Evolutionary conservation across 2,888 invertebrate genomes (phyloP).

Genomic region (Pyrrhosoma nymphula): DNA sequence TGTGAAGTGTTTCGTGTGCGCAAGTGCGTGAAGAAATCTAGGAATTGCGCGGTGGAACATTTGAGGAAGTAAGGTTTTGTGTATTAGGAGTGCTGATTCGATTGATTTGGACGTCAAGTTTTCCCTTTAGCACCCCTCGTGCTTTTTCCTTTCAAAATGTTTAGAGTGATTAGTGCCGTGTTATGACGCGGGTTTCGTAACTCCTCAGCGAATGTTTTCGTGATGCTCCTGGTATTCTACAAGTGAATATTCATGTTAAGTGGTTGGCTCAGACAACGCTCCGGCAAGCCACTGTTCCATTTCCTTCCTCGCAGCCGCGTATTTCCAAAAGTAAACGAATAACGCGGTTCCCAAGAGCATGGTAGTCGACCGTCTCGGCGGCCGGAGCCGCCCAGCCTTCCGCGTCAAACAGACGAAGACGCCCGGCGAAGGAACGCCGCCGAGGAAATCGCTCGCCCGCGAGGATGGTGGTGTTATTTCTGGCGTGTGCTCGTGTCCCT

Average conservation of each 20-base stretch:
- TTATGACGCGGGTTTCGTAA: too few species aligned
- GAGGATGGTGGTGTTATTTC: neutral
- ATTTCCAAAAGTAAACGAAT: neutral
- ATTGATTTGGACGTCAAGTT: neutral
- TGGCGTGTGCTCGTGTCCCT: neutral
- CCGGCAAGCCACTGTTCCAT: neutral
- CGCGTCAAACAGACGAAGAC: slow-evolving; percentile 52
- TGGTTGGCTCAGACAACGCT: neutral
- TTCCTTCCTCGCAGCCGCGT: neutral
- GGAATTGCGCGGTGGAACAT: neutral
- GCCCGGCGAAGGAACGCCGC: neutral
- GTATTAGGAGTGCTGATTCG: too few species aligned
- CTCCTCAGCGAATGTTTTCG: too few species aligned
- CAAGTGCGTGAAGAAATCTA: neutral
- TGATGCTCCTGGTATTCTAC: too few species aligned
- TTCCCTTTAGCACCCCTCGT: neutral
- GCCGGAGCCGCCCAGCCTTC: neutral
- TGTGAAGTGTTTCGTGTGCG: neutral
- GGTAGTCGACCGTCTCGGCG: neutral
- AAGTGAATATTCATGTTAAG: neutral
- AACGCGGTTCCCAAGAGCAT: neutral
- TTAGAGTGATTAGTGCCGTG: too few species aligned
- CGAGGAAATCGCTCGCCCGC: neutral
- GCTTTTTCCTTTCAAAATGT: too few species aligned
- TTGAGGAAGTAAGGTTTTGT: neutral